Evolutionary conservation across 2,113 vertebrate genomes (phyloP), one percentile per base, ranked within the genome.

Genomic region (Mesocricetus auratus): DNA sequence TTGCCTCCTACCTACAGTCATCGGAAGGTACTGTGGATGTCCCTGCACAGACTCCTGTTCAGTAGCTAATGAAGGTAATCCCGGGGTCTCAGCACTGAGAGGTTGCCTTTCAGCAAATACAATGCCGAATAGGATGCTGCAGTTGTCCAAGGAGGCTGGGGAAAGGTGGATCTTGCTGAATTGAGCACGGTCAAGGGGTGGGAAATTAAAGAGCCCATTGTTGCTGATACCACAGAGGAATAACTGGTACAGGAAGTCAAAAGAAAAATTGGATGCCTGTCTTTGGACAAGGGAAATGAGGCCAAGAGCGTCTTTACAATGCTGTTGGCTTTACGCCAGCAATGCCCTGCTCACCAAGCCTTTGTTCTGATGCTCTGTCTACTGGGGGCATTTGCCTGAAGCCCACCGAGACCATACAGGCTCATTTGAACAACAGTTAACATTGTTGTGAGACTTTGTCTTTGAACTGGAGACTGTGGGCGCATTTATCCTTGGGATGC

Each of bases 341-440:
- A 3, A 6, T 50, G 75, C 77, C 39, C 29, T 60, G 62, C 31
- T 58, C 64, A 42, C 1, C n/a, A 62, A 93, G 75, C 21, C 58
- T 87, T 66, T 71, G 60, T 66, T 78, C 93, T 45, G 64, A 66
- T 24, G 13, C 74, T 90, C 77, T 12, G 26, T 74, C 69, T 94
- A 86, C 31, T 2, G 4, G 39, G 62, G 33, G 15, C 39, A 26
- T 92, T 94, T 90, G 24, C 58, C 39, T 45, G 79, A 86, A 22
- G 71, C 19, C 74, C 85, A 56, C 69, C 93, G 58, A 42, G 74
- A 94, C 93, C 91, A 95, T n/a, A 86, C 47, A 42, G 95, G 74
- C 62, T 69, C 19, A 0, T 90, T 89, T 92, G 66, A 97, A 81
- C 95, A 91, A 96, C 97, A 93, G 29, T 83, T 68, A 60, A 53